Evolutionary conservation across 1,140 invertebrate genomes (phyloP).

Genomic region (Phenacoccus solenopsis): DNA sequence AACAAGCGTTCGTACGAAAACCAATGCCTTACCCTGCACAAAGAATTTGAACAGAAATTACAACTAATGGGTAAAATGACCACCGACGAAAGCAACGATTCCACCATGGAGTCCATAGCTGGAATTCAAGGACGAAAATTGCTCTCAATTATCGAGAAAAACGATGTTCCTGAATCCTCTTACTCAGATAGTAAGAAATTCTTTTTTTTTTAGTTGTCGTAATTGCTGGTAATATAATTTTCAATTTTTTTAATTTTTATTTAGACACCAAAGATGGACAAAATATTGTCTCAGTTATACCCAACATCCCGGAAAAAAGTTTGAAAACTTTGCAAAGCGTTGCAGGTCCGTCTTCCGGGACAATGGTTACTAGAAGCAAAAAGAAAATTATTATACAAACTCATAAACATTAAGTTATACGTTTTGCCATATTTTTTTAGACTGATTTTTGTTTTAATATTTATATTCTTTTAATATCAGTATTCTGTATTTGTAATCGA

Average conservation of each 20-base stretch:
- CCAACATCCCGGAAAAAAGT: background rate
- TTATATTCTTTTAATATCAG: background rate
- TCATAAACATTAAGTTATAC: background rate
- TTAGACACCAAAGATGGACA: background rate
- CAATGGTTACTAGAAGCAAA: background rate
- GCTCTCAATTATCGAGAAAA: background rate
- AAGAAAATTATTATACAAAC: conserved; percentile 6
- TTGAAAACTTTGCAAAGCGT: background rate
- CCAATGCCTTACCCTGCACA: background rate
- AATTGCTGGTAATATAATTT: background rate
- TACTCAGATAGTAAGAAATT: background rate
- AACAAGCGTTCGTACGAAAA: conserved; percentile 3
- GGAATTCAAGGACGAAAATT: background rate
- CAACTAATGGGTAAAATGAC: background rate
- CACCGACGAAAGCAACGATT: conserved; percentile 7
- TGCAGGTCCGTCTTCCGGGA: background rate
- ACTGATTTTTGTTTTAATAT: background rate
- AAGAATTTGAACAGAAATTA: conserved; percentile 6
- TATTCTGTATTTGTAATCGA: background rate
- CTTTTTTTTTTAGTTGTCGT: background rate
- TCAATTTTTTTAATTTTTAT: background rate
- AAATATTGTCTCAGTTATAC: background rate
- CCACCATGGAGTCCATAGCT: background rate
- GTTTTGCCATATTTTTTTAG: background rate
- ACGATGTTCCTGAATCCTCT: background rate